phyloP scores from a whole-genome alignment of 2,113 vertebrate species.

The Naja naja region DNA sequence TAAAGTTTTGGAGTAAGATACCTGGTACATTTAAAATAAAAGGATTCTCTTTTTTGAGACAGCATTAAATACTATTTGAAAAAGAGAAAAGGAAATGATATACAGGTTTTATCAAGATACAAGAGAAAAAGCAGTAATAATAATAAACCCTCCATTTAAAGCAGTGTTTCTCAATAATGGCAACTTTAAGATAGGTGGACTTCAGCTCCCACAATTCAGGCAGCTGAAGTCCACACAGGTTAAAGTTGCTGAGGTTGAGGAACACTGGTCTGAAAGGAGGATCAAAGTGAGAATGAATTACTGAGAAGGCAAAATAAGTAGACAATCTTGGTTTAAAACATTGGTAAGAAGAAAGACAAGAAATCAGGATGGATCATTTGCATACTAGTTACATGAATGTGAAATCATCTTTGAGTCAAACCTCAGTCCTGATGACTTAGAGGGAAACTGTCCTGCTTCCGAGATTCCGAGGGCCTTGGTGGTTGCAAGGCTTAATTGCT shows the following conservation, averaged over 20 bases:
- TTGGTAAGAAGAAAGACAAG: neutral
- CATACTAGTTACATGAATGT: neutral
- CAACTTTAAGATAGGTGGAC: neutral
- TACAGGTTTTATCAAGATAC: neutral
- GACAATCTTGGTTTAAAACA: neutral
- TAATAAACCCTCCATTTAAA: neutral
- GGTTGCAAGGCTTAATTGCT: no score
- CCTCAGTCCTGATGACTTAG: neutral
- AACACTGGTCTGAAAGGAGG: neutral
- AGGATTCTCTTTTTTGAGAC: neutral
- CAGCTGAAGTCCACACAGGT: neutral
- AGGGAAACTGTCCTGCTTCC: neutral
- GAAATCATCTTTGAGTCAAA: neutral
- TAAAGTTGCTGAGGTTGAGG: neutral
- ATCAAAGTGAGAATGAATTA: neutral
- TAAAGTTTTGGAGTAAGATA: neutral
- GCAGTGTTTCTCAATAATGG: neutral
- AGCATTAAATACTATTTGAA: neutral
- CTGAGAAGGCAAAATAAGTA: neutral
- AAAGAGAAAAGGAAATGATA: neutral
- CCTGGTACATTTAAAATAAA: neutral
- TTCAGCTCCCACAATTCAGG: neutral
- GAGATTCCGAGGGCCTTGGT: no score
- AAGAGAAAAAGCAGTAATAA: neutral
- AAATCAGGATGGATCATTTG: neutral